These are phyloP conservation scores for Lacerta bilineata DNA, from an alignment of 2,797 vertebrate genomes.

Conservation along the genomic window DNA sequence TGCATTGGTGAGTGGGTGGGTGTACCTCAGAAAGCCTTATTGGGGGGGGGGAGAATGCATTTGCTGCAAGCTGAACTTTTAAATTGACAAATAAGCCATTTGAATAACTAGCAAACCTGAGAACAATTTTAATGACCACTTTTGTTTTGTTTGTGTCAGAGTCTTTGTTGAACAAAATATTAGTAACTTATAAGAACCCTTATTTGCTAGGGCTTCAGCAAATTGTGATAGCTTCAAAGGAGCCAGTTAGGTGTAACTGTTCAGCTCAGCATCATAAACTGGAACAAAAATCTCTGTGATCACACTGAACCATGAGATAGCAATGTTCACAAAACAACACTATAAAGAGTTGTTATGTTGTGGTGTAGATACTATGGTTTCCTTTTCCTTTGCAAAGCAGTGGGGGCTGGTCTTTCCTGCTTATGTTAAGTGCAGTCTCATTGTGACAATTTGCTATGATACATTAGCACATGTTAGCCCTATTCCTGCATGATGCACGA, in stretches of 20 bases:
- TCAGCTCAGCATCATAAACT: conserved; percentile 16
- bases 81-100: neutral
- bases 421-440: neutral
- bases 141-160: neutral
- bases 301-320: neutral
- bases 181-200: neutral
- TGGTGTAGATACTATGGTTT: neutral
- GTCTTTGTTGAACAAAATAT: conserved; percentile 12
- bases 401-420: too few species aligned
- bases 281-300: neutral
- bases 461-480: too few species aligned
- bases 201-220: neutral
- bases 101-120: neutral
- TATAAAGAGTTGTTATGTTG: neutral
- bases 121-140: neutral
- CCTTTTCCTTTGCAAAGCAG: neutral
- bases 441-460: too few species aligned
- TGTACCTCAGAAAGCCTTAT: neutral
- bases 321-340: neutral
- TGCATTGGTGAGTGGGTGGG: neutral
- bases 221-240: neutral
- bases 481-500: too few species aligned
- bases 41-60: neutral
- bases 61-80: neutral
- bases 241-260: conserved; percentile 19